These are phyloP conservation scores for Acanthococcus lagerstroemiae DNA, from an alignment of 2,888 invertebrate genomes.

Conservation along the genomic window DNA sequence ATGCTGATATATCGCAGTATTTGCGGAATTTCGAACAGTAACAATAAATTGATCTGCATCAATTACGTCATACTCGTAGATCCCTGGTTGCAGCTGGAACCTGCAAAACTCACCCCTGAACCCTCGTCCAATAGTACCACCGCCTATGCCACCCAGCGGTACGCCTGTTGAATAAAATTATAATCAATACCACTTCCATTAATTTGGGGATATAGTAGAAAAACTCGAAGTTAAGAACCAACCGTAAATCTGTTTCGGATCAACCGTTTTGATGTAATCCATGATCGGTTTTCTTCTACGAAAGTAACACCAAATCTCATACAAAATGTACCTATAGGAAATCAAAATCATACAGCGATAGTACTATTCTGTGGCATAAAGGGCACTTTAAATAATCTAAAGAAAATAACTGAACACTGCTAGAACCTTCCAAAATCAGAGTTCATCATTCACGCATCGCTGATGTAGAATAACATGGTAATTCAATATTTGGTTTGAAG, in stretches of 20 bases:
- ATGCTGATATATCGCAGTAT: constrained; percentile 64
- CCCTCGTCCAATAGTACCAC: constrained; percentile 78
- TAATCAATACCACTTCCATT: too few relatives aligned
- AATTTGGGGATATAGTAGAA: too few relatives aligned
- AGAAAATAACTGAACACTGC: too few relatives aligned
- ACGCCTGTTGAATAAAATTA: constrained; percentile 50
- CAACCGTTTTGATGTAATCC: constrained; percentile 62
- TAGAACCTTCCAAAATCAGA: too few relatives aligned
- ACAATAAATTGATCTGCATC: constrained; percentile 85
- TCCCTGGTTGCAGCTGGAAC: constrained; percentile 77
- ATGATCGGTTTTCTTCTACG: constrained; percentile 62
- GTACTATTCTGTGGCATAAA: background rate
- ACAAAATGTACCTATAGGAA: constrained; percentile 57
- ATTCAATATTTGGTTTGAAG: too few relatives aligned
- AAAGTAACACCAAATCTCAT: constrained; percentile 54
- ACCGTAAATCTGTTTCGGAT: constrained; percentile 78
- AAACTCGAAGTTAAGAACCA: constrained; percentile 41
- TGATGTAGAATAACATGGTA: too few relatives aligned
- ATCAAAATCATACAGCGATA: constrained; percentile 25
- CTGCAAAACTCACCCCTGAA: constrained; percentile 89
- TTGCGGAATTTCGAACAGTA: constrained; percentile 60
- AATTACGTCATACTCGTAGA: constrained; percentile 73
- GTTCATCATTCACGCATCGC: too few relatives aligned
- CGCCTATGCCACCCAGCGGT: constrained; percentile 72
- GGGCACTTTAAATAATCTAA: background rate